Evolutionary conservation across 2,797 vertebrate species (phyloP).

Genomic region (Gouania willdenowi): DNA sequence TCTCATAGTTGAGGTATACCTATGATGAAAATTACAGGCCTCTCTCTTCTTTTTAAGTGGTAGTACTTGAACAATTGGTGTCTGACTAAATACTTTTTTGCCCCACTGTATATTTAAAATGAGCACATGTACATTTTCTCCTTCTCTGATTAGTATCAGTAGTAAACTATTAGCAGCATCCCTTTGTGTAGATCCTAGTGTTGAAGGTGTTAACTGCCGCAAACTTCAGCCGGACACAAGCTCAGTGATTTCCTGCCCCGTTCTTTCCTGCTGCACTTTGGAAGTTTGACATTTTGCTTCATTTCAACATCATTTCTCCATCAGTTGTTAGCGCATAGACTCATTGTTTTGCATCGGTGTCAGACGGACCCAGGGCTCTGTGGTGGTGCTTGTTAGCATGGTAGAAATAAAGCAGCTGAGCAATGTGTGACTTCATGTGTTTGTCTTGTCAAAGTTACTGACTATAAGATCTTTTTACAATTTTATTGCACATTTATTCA

Average conservation of each 20-base stretch:
- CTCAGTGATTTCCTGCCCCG: conserved; percentile 15
- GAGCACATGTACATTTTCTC: too few relatives aligned
- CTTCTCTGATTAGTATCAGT: neutral
- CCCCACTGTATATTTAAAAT: too few relatives aligned
- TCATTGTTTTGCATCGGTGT: conserved; percentile 29
- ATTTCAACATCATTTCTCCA: neutral
- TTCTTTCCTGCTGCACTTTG: conserved; percentile 24
- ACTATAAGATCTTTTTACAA: too few relatives aligned
- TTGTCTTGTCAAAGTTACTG: conserved; percentile 21
- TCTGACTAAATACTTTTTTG: too few relatives aligned
- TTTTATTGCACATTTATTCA: too few relatives aligned
- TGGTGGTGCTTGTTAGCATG: conserved; percentile 34
- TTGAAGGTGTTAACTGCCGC: neutral
- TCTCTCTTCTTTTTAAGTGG: too few relatives aligned
- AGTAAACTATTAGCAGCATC: too few relatives aligned
- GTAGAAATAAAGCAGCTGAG: conserved; percentile 53
- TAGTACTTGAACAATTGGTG: too few relatives aligned
- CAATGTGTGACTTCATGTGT: conserved; percentile 9
- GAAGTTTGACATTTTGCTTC: conserved; percentile 18
- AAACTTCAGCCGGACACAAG: conserved; percentile 11
- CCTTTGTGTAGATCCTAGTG: too few relatives aligned
- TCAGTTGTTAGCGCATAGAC: conserved; percentile 8
- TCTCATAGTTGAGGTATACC: too few relatives aligned
- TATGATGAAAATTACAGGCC: too few relatives aligned
- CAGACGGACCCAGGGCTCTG: conserved; percentile 9